phyloP scores from a whole-genome alignment of 2,888 invertebrate species.

The Troides aeacus region DNA sequence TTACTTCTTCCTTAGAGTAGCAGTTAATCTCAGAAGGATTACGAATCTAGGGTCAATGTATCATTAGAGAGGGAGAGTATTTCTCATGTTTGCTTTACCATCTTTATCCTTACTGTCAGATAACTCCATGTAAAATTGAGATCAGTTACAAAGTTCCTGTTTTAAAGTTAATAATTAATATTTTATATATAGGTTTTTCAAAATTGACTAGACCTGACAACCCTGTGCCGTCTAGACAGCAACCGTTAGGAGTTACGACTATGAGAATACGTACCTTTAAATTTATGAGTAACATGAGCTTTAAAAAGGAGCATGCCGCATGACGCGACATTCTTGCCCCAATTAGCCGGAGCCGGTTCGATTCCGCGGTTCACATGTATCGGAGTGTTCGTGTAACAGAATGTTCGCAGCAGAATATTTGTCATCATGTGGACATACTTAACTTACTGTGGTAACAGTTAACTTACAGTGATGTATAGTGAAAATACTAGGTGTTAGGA shows the following conservation, averaged over 20 bases:
- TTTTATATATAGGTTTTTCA: too few species aligned
- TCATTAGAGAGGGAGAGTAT: too few species aligned
- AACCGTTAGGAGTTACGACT: slow-evolving; percentile 18
- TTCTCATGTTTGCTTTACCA: too few species aligned
- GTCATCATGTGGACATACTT: neutral
- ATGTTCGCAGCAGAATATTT: neutral
- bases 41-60: too few species aligned
- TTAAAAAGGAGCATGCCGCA: slow-evolving; percentile 19
- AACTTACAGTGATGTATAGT: too few species aligned
- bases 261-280: slow-evolving; percentile 20
- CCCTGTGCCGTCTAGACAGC: slow-evolving; percentile 1
- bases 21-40: too few species aligned
- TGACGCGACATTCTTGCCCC: slow-evolving; percentile 24
- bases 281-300: slow-evolving; percentile 22
- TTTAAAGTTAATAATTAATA: neutral
- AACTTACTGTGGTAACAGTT: too few species aligned
- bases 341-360: slow-evolving; percentile 17
- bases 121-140: too few species aligned
- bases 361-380: slow-evolving; percentile 18
- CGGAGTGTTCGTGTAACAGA: slow-evolving; percentile 7
- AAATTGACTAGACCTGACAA: neutral
- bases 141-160: neutral
- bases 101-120: too few species aligned
- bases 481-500: too few species aligned
- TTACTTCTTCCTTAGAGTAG: too few species aligned